These are phyloP conservation scores for Artibeus jamaicensis DNA, from an alignment of 2,797 vertebrate genomes.

Conservation along the genomic window DNA sequence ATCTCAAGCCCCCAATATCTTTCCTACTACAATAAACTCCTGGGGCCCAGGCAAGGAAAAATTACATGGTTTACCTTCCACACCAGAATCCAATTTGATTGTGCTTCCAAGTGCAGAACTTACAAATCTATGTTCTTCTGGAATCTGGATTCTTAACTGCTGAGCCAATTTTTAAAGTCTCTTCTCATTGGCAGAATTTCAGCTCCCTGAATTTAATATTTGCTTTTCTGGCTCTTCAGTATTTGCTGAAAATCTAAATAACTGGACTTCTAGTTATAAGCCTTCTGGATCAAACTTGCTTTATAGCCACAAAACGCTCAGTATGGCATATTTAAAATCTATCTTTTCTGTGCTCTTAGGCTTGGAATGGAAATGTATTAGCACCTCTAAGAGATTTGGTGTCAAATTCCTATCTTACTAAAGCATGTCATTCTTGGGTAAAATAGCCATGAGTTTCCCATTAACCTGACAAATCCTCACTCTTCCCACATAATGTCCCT, in stretches of 20 bases:
- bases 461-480: neutral
- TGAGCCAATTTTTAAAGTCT: neutral
- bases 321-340: neutral
- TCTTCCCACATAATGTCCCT: neutral
- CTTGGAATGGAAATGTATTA: neutral
- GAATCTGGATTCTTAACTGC: neutral
- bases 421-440: neutral
- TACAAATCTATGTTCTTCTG: neutral
- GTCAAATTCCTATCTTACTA: neutral
- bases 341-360: neutral
- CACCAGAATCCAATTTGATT: neutral
- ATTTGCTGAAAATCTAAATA: constrained; percentile 16
- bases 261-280: neutral
- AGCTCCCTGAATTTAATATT: neutral
- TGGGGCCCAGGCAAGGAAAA: neutral
- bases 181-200: neutral
- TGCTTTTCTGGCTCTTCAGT: neutral
- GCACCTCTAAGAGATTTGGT: neutral
- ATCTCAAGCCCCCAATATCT: neutral
- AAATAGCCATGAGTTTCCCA: neutral
- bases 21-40: neutral
- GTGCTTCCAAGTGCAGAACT: neutral
- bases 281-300: neutral
- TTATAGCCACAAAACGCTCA: neutral
- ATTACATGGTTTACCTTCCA: neutral